Conservation (phyloP, 2,797 vertebrate genomes). For the Rhyacichthys aspro region DNA sequence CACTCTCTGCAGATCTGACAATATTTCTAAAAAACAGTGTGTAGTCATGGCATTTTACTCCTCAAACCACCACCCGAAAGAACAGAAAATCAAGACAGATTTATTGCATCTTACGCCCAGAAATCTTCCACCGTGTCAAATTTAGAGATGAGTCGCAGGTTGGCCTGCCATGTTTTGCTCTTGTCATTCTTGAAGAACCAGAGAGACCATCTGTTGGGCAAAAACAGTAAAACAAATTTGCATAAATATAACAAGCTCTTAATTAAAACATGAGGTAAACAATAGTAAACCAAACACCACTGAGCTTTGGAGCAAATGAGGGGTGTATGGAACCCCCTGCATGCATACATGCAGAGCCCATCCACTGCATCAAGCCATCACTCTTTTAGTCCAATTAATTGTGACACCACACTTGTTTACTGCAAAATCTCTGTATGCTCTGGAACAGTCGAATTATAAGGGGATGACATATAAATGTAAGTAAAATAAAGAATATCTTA, state of each 20-base stretch:
- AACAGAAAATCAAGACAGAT: constrained; percentile 12
- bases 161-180: constrained; percentile 99
- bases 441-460: not conserved
- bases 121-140: constrained; percentile 99
- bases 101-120: constrained; percentile 92
- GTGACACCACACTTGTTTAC: constrained; percentile 9
- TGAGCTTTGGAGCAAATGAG: constrained; percentile 31
- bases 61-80: not conserved
- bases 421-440: constrained; percentile 1
- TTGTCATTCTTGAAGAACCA: constrained; percentile 99
- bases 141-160: constrained; percentile 97
- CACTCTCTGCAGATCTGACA: not conserved
- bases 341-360: constrained; percentile 14
- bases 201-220: constrained; percentile 90
- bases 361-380: constrained; percentile 12
- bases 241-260: constrained; percentile 35
- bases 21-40: not conserved
- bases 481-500: no score
- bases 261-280: constrained; percentile 41
- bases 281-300: constrained; percentile 19
- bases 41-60: constrained; percentile 7
- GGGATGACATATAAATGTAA: no score
- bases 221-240: constrained; percentile 30
- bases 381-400: constrained; percentile 22
- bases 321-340: constrained; percentile 25